A percentile compares a stretch with the other conserved stretches of the same genome.
These are phyloP conservation scores for Macrotrachela quadricornifera DNA, from an alignment of 1,140 invertebrate species.

Conservation along the genomic window DNA sequence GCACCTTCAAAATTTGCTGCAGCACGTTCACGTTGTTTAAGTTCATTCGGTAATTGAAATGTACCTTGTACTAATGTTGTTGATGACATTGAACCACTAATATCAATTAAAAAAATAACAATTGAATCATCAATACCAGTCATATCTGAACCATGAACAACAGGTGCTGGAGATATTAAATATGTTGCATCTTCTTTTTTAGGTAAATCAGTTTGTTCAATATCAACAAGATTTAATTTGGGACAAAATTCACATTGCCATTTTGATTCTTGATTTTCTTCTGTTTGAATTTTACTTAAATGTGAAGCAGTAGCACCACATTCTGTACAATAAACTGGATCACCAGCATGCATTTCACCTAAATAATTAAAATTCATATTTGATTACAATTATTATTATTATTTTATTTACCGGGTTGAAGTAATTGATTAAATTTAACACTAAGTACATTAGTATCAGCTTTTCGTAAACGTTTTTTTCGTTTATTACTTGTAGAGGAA, in stretches of 20 bases:
- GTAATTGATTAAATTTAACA: no score
- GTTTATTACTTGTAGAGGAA: no score
- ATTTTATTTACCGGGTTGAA: no score
- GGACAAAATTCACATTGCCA: constrained; percentile 26
- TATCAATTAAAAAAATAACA: constrained; percentile 25
- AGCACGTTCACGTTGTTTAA: constrained; percentile 14
- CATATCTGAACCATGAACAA: constrained; percentile 12
- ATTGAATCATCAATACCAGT: constrained; percentile 17
- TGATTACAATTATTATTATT: no score
- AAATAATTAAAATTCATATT: no score
- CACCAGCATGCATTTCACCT: constrained; percentile 17
- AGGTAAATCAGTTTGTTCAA: constrained; percentile 21
- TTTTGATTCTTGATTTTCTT: no score
- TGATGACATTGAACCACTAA: constrained; percentile 27
- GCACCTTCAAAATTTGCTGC: no score
- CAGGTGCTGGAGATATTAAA: constrained; percentile 16
- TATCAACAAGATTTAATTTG: constrained; percentile 15
- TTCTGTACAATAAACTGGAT: constrained; percentile 15
- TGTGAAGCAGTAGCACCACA: constrained; percentile 21
- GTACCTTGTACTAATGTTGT: constrained; percentile 16
- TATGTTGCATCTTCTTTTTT: constrained; percentile 19
- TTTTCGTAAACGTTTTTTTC: no score
- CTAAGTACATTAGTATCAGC: no score
- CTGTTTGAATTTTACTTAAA: constrained; percentile 11
- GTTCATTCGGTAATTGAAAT: constrained; percentile 18